Evolutionary conservation across 2,888 invertebrate genomes (phyloP), one percentile per base, ranked within the genome.

Genomic region (Rhagonycha fulva): DNA sequence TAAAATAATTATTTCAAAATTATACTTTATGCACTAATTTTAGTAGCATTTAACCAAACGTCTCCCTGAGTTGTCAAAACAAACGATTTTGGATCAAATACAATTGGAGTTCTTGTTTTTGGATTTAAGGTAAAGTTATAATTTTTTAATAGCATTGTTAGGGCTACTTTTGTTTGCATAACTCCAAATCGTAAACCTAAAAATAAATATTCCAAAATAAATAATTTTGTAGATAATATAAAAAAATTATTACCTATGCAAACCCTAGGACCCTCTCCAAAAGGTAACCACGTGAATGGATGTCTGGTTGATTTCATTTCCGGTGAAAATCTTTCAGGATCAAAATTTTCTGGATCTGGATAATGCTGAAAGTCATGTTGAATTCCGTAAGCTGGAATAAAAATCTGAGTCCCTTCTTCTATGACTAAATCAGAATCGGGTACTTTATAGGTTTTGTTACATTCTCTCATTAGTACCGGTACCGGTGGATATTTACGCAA

Each of bases 251-350:
- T 63, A 71, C 71, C 71, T 9, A 71, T 66, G 32, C 71, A 71
- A 19, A 10, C 62, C n/a, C 66, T 66, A 19, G 63, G 71, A 14
- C 71, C 71, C 11, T 19, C 23, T 2, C 71, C 71, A 10, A 71
- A 71, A 4, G 71, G 71, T n/a, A 71, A 63, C 24, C 62, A 71
- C 1, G 70, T 60, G 23, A 28, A 74, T n/a, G 70, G 9, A 14
- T 70, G 47, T 4, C 47, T 19, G 9, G 60, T 62, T 4, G 23
- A 10, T 24, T 71, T 47, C 9, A 47, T 47, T 47, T 70, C 63
- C 4, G 71, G 68, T 12, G 26, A 32, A 74, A 76, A 76, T 71
- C 74, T 68, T 69, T 71, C 74, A 4, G 71, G 71, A 23, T 71
- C 71, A 32, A 71, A 71, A 19, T 71, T 66, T 11, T 71, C 66